phyloP scores from a whole-genome alignment of 2,797 vertebrate genomes.

The Australoheros facetus region DNA sequence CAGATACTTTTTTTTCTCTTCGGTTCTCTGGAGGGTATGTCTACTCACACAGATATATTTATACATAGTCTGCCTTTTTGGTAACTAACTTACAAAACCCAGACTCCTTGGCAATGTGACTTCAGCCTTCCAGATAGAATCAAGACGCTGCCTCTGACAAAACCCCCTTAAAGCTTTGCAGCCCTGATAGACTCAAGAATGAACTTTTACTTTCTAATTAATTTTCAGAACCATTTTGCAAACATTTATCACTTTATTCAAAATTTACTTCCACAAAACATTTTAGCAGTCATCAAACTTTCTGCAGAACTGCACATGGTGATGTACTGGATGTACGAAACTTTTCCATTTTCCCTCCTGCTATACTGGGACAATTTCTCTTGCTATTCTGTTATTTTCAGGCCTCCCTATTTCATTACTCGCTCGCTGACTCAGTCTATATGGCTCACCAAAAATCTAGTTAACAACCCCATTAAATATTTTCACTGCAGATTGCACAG shows the following conservation, averaged over 20 bases:
- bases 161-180: background rate
- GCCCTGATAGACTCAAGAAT: background rate
- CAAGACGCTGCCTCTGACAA: background rate
- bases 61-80: background rate
- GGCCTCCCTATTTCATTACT: background rate
- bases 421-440: slow-evolving; percentile 9
- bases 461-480: slow-evolving; percentile 1
- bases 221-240: background rate
- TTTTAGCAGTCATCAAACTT: background rate
- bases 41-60: background rate
- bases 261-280: slow-evolving; percentile 1
- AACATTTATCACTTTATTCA: background rate
- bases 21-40: no score
- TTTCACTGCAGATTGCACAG: background rate
- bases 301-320: background rate
- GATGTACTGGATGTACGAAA: background rate
- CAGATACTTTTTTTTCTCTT: no score
- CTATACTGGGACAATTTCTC: background rate
- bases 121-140: background rate
- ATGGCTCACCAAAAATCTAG: background rate
- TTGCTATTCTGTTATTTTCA: slow-evolving; percentile 22
- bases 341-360: slow-evolving; percentile 11
- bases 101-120: slow-evolving; percentile 4
- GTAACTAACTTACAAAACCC: background rate
- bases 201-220: background rate